A percentile compares a stretch with the other conserved stretches of the same genome.
phyloP scores from a whole-genome alignment of 2,797 vertebrate species.

The Schizopygopsis pylzovi region DNA sequence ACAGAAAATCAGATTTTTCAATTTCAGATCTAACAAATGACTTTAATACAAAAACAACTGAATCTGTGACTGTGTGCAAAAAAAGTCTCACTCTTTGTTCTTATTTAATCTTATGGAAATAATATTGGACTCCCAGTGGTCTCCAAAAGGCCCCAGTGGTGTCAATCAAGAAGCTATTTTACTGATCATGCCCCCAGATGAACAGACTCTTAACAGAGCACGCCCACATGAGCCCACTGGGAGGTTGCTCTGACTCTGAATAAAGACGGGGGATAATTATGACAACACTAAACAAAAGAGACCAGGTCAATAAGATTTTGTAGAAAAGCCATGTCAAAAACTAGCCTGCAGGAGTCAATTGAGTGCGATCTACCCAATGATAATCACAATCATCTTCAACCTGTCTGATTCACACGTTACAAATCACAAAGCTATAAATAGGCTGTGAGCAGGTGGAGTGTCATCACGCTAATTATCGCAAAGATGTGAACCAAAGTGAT shows the following conservation, averaged over 20 bases:
- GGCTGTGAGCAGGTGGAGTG: constrained; percentile 77
- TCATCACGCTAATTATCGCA: constrained; percentile 78
- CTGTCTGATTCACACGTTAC: constrained; percentile 46
- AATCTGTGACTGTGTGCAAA: neutral
- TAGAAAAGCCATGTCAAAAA: constrained; percentile 37
- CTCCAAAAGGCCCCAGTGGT: constrained; percentile 5
- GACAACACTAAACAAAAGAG: constrained; percentile 37
- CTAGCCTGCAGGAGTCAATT: neutral
- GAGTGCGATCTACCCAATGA: neutral
- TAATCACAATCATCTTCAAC: constrained; percentile 9
- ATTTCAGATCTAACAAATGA: neutral
- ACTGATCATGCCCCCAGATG: constrained; percentile 17
- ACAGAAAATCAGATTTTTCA: rapidly evolving
- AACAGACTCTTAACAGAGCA: constrained; percentile 24
- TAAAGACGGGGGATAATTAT: constrained; percentile 45
- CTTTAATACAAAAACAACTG: neutral
- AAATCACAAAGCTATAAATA: constrained; percentile 77
- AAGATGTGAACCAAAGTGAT: constrained; percentile 79
- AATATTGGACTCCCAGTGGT: constrained; percentile 15
- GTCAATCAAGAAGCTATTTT: constrained; percentile 27
- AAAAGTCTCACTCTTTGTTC: neutral
- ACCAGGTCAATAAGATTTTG: constrained; percentile 24
- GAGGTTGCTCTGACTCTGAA: constrained; percentile 10
- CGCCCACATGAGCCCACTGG: constrained; percentile 23
- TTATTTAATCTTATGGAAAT: constrained; percentile 32